Base-by-base conservation (phyloP, 1,140 invertebrate genomes). In the Lepidotrigona ventralis region DNA sequence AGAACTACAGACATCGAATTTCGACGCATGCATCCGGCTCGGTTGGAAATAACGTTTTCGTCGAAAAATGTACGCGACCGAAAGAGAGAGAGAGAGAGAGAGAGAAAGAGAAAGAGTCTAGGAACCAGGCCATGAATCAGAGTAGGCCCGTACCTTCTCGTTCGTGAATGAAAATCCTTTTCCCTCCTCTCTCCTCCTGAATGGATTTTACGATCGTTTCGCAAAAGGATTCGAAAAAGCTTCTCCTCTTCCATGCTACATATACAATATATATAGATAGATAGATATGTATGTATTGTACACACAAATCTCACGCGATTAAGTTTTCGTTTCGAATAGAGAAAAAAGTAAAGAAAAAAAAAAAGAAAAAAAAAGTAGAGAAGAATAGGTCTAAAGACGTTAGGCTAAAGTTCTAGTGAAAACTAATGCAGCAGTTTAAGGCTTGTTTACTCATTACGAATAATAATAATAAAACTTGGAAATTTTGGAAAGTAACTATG, bases 331-430 rank as follows among this genome's bases (percentile, higher is more conserved):
- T 21, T 23, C 74, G 56, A 69, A 71, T 58, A 79, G 54, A 33
- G 21, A 15, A 21, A 23, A 4, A 72, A 26, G 4, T 21, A 51
- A 70, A 3, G 17, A 51, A 71, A n/a, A 51, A 26, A 51, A n/a
- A 26, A n/a, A 8, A 53, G 33, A 46, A n/a, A n/a, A n/a, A 23
- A 33, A 58, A 39, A 33, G 3, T 17, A 33, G 19, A 71, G 53
- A 74, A 39, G 54, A 83, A 81, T 75, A 83, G 58, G 73, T 82
- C 87, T 84, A 88, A 79, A 83, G 84, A 88, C 82, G 79, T 87
- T 81, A 77, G 83, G 70, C 86, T 86, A 91, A 46, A 88, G 88
- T 92, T 92, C 90, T 92, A 92, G 90, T 93, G 91, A 92, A 93
- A 93, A 93, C 90, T 91, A 91, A 91, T 89, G 74, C 85, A 89